Base-by-base conservation (phyloP, 2,888 invertebrate species). In the Agrochola lychnidis region DNA sequence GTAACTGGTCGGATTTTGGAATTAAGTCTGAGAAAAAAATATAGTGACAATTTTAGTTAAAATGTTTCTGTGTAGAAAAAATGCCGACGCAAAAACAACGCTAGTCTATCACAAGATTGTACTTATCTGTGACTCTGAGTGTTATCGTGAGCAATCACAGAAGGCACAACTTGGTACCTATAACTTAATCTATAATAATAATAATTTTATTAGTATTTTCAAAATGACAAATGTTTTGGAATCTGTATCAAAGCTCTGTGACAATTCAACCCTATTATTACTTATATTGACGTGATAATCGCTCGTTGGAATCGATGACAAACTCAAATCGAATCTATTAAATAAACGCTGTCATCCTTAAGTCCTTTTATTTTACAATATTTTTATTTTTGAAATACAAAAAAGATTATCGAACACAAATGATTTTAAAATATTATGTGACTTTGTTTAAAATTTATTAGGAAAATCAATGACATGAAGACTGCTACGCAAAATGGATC, bases 1-100 rank as follows among this genome's bases (percentile, higher is more conserved):
- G 74, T 84, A 56, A 66, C 42, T 67, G 40, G 14, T 45, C 40
- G 30, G 30, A 75, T 72, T 79, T 48, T 42, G 5, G 45, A 48
- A 36, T 51, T 51, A 51, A 22, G 51, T 22, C 22, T 22, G 51
- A 16, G 22, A 22, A 9, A 51, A 51, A 51, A 22, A 51, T 7
- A 51, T 51, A 0, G 51, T 19, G 51, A 22, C 22, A 51, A 51
- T 51, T 19, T 51, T 51, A 19, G 7, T 51, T 7, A 22, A 51
- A 51, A 19, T 9, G 2, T 51, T 51, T 22, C 19, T 51, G 51
- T 22, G 7, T 19, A 9, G 16, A 16, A 51, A 19, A 51, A 51
- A 7, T 22, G 51, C 2, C 22, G 19, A 22, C 19, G 22, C 2
- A 5, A 19, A 51, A 51, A 30, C 22, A 7, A 51, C 6, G 7